A percentile compares a stretch with the other conserved stretches of the same genome.
phyloP scores from a whole-genome alignment of 2,797 vertebrate genomes.

The Malacoctenus gilli region DNA sequence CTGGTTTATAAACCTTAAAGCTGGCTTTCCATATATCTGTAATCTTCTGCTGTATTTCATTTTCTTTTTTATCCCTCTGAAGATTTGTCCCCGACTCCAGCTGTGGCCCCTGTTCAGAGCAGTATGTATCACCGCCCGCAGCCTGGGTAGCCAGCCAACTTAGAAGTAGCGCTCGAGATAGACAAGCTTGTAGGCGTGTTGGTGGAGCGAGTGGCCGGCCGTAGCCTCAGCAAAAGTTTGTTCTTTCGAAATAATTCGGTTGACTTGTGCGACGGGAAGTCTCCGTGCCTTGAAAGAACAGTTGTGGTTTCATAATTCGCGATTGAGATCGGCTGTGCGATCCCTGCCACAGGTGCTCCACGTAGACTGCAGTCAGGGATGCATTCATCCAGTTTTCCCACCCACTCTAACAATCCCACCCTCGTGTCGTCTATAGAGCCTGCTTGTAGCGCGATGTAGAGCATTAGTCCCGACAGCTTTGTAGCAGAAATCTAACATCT shows the following conservation, averaged over 20 bases:
- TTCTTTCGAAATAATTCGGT: conserved; percentile 26
- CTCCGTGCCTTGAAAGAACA: background rate
- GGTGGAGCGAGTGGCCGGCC: conserved; percentile 23
- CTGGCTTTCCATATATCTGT: conserved; percentile 59
- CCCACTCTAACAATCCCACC: conserved; percentile 30
- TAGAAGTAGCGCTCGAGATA: conserved; percentile 41
- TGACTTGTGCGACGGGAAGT: conserved; percentile 18
- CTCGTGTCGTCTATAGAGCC: conserved; percentile 38
- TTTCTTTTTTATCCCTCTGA: conserved; percentile 64
- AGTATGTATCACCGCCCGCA: conserved; percentile 66
- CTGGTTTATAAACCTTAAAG: conserved; percentile 52
- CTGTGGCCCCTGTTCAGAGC: conserved; percentile 69
- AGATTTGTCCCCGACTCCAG: conserved; percentile 72
- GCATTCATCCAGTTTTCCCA: conserved; percentile 33
- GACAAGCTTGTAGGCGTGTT: conserved; percentile 30
- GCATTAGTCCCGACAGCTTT: conserved; percentile 44
- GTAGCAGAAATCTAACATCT: conserved; percentile 55
- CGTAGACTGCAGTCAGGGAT: conserved; percentile 11
- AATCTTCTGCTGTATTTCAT: conserved; percentile 69
- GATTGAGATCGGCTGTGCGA: conserved; percentile 10
- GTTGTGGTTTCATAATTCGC: conserved; percentile 4
- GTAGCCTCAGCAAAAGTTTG: conserved; percentile 29
- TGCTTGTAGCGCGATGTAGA: conserved; percentile 32
- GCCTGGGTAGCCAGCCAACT: conserved; percentile 27
- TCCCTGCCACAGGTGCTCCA: conserved; percentile 4